A percentile compares a stretch with the other conserved stretches of the same genome.
Conservation (phyloP, 2,888 invertebrate genomes). For the Peribatodes rhomboidaria region DNA sequence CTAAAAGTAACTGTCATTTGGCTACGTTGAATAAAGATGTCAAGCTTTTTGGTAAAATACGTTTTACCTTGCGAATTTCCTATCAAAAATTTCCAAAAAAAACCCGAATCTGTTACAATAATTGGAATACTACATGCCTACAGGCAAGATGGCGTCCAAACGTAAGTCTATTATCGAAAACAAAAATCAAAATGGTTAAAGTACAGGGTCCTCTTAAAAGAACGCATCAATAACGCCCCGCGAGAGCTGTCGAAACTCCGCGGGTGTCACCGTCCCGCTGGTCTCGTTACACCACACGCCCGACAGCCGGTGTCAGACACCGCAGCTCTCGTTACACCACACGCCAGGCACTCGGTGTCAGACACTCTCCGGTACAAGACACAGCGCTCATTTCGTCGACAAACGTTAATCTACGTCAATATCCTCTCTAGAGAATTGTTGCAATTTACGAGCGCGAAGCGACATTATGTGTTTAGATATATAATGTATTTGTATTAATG, state of each 20-base stretch:
- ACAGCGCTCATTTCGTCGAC: slow-evolving; percentile 1
- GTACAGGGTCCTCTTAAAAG: background rate
- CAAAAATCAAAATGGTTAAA: background rate
- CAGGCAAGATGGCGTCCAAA: no score
- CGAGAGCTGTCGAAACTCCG: slow-evolving; percentile 21
- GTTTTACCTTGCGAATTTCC: no score
- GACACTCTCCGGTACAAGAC: slow-evolving; percentile 3
- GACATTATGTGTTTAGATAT: background rate
- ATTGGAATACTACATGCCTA: no score
- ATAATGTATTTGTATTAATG: background rate
- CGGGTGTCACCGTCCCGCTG: slow-evolving; percentile 1
- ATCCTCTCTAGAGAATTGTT: background rate
- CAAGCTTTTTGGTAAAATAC: no score
- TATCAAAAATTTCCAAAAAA: no score
- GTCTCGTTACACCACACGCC: slow-evolving; percentile 22
- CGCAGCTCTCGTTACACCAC: slow-evolving; percentile 19
- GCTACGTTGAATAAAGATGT: no score
- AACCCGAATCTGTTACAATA: no score
- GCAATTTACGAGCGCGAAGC: background rate
- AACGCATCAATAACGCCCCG: slow-evolving; percentile 31
- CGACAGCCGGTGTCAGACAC: slow-evolving; percentile 10
- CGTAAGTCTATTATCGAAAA: no score
- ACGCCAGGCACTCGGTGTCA: slow-evolving; percentile 17
- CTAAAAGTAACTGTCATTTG: no score
- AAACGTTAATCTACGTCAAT: background rate